A percentile compares a stretch with the other conserved stretches of the same genome.
Conservation (phyloP, 2,797 vertebrate genomes). For the Semotilus atromaculatus region DNA sequence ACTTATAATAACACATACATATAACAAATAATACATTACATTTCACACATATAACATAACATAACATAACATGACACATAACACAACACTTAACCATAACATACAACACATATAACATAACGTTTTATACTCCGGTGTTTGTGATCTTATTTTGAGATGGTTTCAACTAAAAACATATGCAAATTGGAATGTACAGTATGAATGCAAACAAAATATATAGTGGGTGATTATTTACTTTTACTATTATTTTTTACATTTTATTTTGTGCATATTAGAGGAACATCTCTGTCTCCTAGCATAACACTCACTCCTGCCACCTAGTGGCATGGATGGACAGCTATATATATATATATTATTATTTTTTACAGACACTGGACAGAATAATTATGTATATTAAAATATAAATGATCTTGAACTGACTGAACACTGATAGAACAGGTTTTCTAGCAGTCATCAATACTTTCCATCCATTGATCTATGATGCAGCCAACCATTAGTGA, state of each 20-base stretch:
- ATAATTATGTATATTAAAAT: neutral
- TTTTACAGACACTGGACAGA: neutral
- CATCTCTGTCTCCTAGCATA: neutral
- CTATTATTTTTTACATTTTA: too few species aligned
- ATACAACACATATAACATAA: neutral
- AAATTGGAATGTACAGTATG: neutral
- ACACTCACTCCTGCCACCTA: neutral
- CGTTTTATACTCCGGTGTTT: neutral
- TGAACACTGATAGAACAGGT: neutral
- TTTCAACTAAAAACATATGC: neutral
- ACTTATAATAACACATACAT: neutral
- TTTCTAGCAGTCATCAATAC: constrained; percentile 36
- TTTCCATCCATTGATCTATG: constrained; percentile 47
- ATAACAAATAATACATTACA: neutral
- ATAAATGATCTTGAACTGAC: neutral
- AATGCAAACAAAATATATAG: neutral
- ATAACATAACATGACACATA: neutral
- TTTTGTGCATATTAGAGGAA: neutral
- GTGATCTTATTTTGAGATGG: neutral
- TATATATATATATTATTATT: neutral
- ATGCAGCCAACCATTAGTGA: neutral
- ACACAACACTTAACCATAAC: neutral
- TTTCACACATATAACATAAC: neutral
- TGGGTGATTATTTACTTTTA: neutral
- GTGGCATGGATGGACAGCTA: neutral